Base-by-base conservation (phyloP, 2,797 vertebrate species). In the Tadarida brasiliensis region DNA sequence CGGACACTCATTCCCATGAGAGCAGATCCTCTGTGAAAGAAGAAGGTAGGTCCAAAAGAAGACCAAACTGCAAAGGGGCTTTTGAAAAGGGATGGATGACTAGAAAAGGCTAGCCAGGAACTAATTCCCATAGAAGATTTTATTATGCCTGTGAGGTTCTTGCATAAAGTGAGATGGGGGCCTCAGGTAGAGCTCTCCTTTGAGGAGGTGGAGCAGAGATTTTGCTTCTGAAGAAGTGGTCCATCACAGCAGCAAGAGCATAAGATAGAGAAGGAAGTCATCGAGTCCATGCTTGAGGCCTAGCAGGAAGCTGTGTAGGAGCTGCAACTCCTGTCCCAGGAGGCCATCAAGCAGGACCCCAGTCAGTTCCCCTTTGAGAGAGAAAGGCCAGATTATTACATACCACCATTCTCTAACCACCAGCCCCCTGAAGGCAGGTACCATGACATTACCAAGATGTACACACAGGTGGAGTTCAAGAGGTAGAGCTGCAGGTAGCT, bases 111-210 rank as follows among this genome's bases (percentile, higher is more conserved):
- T 74, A 95, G 98, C 57, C 98, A 99, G 17, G 99, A 99, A 93
- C 30, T 99, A 22, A 99, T 99, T 97, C 99, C 99, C 8, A 99
- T 99, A 56, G 99, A 99, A 96, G 99, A 99, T 97, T 99, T 99
- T 56, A 93, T 98, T 71, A 98, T 98, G 7, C 98, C 99, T 0
- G 4, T 96, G 16, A 99, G 98, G 92, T 99, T 98, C 96, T 96
- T 99, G 1, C 99, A 99, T 91, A 98, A 99, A 96, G 98, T 90
- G 63, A 99, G 99, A 98, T 94, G 98, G 24, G 98, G 99, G 67
- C 94, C 96, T 5, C 81, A 86, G 73, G 94, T 98, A 0, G 80
- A 96, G 16, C 96, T 99, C 39, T 96, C 98, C 11, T 98, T 98
- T 87, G 99, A 99, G 77, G 99, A 99, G 95, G 98, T 97, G 0